phyloP scores from a whole-genome alignment of 2,888 invertebrate genomes.

The Drosophila nr. medialis region DNA sequence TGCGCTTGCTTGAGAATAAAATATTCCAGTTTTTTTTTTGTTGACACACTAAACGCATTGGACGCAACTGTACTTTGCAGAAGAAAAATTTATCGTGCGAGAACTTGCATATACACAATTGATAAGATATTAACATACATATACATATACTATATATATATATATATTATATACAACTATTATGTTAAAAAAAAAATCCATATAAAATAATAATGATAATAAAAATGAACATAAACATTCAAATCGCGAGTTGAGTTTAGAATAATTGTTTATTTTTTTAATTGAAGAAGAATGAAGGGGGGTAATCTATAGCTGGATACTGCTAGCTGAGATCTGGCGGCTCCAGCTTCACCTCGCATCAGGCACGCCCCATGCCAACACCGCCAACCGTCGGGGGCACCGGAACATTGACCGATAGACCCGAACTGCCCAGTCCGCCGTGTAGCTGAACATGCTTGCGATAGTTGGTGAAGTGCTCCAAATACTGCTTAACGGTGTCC shows the following conservation, averaged over 20 bases:
- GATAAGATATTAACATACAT: constrained; percentile 52
- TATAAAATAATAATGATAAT: constrained; percentile 40
- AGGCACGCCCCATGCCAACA: constrained; percentile 52
- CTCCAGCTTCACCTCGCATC: constrained; percentile 71
- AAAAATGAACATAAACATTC: constrained; percentile 22
- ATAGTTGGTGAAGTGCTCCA: constrained; percentile 96
- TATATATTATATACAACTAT: constrained; percentile 64
- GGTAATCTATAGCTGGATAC: constrained; percentile 13
- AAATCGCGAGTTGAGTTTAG: background rate
- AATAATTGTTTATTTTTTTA: background rate
- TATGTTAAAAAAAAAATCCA: constrained; percentile 66
- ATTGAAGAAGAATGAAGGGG: background rate
- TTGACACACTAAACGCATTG: constrained; percentile 20
- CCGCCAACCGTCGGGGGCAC: constrained; percentile 41
- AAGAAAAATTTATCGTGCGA: constrained; percentile 26
- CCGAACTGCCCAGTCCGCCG: constrained; percentile 42
- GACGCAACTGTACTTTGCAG: constrained; percentile 42
- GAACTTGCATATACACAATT: constrained; percentile 40
- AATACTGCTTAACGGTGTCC: constrained; percentile 96
- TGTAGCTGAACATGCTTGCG: constrained; percentile 87
- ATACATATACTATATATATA: constrained; percentile 35
- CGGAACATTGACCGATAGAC: constrained; percentile 22
- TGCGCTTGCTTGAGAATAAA: constrained; percentile 14
- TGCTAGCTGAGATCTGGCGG: constrained; percentile 56
- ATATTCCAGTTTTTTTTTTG: constrained; percentile 25